Evolutionary conservation across 2,113 vertebrate species (phyloP), one percentile per base, ranked within the genome.

Genomic region (Guaruba guarouba): DNA sequence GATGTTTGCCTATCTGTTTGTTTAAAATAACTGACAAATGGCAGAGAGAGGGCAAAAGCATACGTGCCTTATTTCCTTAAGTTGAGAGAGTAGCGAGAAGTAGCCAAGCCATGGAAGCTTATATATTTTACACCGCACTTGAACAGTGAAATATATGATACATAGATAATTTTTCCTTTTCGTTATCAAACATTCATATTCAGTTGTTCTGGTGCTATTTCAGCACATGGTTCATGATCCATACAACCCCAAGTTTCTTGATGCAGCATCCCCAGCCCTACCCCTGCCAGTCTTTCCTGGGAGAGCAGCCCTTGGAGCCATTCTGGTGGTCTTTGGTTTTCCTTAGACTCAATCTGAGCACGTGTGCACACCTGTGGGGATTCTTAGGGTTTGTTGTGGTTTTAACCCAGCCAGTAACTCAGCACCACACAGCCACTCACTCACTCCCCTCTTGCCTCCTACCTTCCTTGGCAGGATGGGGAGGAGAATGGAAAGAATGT

Each of bases 191-290:
- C 66, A 67, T 17, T 82, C 41, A 66, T 20, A 35, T 69, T 79
- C 31, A 14, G 62, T 86, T 94, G 71, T 95, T 92, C 74, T 90
- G 62, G 46, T 68, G 37, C 8, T 85, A 75, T 96, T 88, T 90
- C 92, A 92, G 28, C 63, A 51, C 69, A 63, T 33, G 77, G 64
- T 92, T 91, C 62, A 66, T 83, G 73, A 68, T 28, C 5, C 13
- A 39, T 57, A 81, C 77, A 79, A 6, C 20, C 13, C 22, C 8
- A 37, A 13, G 14, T 54, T 82, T 59, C 17, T 48, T 62, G 14
- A 49, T 49, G 17, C 37, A 39, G 8, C 12, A 14, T 54, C 17
- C 15, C 5, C 13, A 61, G 16, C 9, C 24, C 24, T 90, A 27
- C 3, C 8, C 13, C 31, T 92, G 35, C 3, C 52, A 33, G 24